Base-by-base conservation (phyloP, 2,113 vertebrate species). In the Alethe castanea region DNA sequence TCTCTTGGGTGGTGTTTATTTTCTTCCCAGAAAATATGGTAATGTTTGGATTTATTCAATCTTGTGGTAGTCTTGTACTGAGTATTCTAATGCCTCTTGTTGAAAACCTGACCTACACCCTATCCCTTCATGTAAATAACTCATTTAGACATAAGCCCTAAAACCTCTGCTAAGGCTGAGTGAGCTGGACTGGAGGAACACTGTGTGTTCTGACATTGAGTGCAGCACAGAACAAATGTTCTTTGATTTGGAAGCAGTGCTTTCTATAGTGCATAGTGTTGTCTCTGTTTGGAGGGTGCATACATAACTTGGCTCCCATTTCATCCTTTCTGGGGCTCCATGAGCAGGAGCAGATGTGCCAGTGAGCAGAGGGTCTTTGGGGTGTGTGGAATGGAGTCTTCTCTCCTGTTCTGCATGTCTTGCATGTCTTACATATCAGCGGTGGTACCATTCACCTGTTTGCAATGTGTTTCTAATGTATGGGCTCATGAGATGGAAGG, bases 11-110 rank as follows among this genome's bases (percentile, higher is more conserved):
- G 23, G 59, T 95, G 90, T 94, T 96, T 95, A 95, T 95, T 97
- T 97, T 95, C 87, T 93, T 95, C 84, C 23, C 70, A 80, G 93
- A 95, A 97, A 95, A 69, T 87, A 79, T 65, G 87, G 61, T 74
- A 84, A 91, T 86, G 40, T 85, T 95, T 92, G 91, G 84, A 42
- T 94, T 96, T 91, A 82, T 84, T 87, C 50, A 89, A 18, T 67
- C 48, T 61, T 65, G 40, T 76, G 81, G 50, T 52, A 81, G 42
- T 44, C 66, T 72, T 85, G 53, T 53, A 33, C 42, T 80, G 48
- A 19, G 8, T 92, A 77, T 87, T 94, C 73, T 64, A 82, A 79
- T 72, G 42, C 7, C 15, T 85, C 29, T 47, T 28, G 12, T 50
- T 85, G 74, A 94, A 52, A 52, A 82, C 10, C 28, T 90, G 70